Evolutionary conservation across 2,888 invertebrate species (phyloP).

Genomic region (Cerceris rybyensis): DNA sequence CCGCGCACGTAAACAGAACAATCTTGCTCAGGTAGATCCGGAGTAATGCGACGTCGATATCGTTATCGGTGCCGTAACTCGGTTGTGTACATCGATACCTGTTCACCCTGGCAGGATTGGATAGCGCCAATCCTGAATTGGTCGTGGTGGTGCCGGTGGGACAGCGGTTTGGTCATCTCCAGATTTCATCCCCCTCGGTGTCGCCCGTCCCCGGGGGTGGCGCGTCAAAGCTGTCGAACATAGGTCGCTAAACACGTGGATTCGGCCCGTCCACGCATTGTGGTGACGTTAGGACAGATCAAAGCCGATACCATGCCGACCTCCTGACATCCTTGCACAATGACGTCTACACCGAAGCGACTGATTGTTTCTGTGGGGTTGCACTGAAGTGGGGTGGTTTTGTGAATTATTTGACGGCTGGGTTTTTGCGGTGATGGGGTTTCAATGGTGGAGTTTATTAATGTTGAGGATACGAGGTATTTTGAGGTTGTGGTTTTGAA

Average conservation of each 20-base stretch:
- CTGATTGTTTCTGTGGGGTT: neutral
- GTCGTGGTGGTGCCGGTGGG: slow-evolving; percentile 56
- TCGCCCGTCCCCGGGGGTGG: slow-evolving; percentile 50
- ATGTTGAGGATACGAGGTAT: no score
- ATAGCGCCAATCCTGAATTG: slow-evolving; percentile 58
- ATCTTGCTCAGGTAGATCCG: slow-evolving; percentile 30
- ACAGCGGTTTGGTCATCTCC: slow-evolving; percentile 67
- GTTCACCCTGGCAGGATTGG: slow-evolving; percentile 47
- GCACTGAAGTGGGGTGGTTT: no score
- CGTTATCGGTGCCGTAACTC: slow-evolving; percentile 53
- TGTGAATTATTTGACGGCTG: no score
- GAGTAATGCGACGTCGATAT: slow-evolving; percentile 44
- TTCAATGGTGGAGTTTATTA: no score
- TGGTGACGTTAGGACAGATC: slow-evolving; percentile 60
- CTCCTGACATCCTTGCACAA: slow-evolving; percentile 39
- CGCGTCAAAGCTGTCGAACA: slow-evolving; percentile 68
- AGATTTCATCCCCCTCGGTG: slow-evolving; percentile 63
- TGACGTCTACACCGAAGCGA: neutral
- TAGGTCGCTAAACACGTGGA: slow-evolving; percentile 66
- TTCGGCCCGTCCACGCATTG: slow-evolving; percentile 62
- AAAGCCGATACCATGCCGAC: slow-evolving; percentile 50
- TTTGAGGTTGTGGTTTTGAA: no score
- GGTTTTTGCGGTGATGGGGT: no score
- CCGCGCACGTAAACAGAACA: slow-evolving; percentile 6
- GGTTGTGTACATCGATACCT: slow-evolving; percentile 53